Evolutionary conservation across 2,113 vertebrate species (phyloP).

Genomic region (Gila orcuttii): DNA sequence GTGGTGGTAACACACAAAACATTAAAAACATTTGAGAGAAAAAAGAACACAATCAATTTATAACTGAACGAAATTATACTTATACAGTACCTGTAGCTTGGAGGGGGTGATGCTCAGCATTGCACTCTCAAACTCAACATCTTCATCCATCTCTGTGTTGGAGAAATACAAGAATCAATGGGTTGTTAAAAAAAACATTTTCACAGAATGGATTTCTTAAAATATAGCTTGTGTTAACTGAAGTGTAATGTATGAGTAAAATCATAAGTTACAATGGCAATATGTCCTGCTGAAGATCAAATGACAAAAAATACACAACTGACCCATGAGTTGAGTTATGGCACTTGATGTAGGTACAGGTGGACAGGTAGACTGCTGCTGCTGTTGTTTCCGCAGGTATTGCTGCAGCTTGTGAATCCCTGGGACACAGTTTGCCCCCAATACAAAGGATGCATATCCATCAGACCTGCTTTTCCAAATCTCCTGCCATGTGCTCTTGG

Average conservation of each 20-base stretch:
- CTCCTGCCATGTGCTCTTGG: conserved; percentile 15
- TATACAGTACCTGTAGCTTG: no score
- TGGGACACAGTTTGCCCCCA: not conserved
- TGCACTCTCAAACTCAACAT: not conserved
- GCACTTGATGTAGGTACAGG: not conserved
- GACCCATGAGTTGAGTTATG: not conserved
- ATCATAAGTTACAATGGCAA: not conserved
- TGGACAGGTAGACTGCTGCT: not conserved
- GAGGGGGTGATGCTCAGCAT: no score
- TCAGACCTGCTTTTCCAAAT: not conserved
- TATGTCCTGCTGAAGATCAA: not conserved
- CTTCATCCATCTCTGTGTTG: not conserved
- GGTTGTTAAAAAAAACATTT: no score
- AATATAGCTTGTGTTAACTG: not conserved
- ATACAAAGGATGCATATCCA: not conserved
- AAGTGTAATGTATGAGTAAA: not conserved
- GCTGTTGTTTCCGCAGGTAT: conserved; percentile 7
- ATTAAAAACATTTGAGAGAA: not conserved
- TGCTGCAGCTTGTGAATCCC: conserved; percentile 26
- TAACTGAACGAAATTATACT: no score
- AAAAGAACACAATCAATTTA: not conserved
- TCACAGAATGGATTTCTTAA: no score
- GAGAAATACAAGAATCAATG: not conserved
- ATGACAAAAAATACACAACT: not conserved
- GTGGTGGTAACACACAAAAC: not conserved